A percentile compares a stretch with the other conserved stretches of the same genome.
phyloP scores from a whole-genome alignment of 1,140 invertebrate genomes.

The Saxidomus purpurata region DNA sequence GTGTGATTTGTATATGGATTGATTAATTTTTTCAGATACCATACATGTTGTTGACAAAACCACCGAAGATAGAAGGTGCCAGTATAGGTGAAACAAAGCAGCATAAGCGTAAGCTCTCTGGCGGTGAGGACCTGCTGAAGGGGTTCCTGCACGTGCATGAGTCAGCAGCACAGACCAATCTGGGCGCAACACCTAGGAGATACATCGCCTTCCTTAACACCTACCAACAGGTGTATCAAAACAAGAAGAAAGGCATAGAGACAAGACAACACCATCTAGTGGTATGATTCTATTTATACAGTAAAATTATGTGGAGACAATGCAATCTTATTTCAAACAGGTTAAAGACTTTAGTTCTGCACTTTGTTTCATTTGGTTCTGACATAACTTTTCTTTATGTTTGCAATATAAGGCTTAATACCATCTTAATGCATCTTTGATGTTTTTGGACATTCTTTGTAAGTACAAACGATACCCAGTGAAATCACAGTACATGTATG shows the following conservation, averaged over 20 bases:
- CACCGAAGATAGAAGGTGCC: conserved; percentile 83
- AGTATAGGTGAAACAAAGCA: conserved; percentile 80
- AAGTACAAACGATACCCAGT: no score
- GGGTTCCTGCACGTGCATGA: conserved; percentile 87
- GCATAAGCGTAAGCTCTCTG: conserved; percentile 81
- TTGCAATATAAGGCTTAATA: no score
- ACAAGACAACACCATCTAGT: conserved; percentile 89
- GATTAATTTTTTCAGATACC: conserved; percentile 80
- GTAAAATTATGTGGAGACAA: no score
- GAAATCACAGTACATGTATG: no score
- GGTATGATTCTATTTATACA: no score
- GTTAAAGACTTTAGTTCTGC: no score
- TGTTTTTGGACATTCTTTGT: no score
- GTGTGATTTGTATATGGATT: no score
- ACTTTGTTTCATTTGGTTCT: no score
- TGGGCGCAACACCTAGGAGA: conserved; percentile 87
- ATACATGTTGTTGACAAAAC: conserved; percentile 82
- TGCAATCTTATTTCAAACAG: no score
- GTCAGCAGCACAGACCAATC: conserved; percentile 77
- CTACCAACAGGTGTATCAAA: conserved; percentile 88
- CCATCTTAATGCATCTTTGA: no score
- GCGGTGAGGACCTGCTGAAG: conserved; percentile 85
- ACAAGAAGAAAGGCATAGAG: conserved; percentile 88
- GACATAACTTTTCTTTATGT: no score
- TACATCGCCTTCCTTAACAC: conserved; percentile 90